Evolutionary conservation across 2,113 vertebrate species (phyloP), one percentile per base, ranked within the genome.

Genomic region (Dromiciops gliroides): DNA sequence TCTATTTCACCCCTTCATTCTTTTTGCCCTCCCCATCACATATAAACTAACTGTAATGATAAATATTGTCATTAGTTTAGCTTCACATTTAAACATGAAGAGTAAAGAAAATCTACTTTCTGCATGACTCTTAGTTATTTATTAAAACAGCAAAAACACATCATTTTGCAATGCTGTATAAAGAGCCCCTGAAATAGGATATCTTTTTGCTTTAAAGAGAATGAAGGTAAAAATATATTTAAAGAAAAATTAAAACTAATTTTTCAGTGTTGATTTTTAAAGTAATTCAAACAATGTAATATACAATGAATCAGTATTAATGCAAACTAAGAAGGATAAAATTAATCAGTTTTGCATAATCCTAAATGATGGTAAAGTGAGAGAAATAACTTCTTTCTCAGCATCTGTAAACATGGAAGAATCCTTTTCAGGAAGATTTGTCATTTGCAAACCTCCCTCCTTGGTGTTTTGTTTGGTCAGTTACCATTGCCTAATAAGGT

Each of bases 251-350:
- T 91, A 92, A 94, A 94, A 91, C 90, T 88, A 51, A 90, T 44
- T n/a, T 53, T 3, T 93, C 31, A 24, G 48, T 50, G 8, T 92
- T 90, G 7, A 47, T 96, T 95, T 92, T 92, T 24, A 95, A 44
- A 83, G 44, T 91, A 94, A 90, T 94, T 94, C 28, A 90, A 89
- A 52, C 60, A 88, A 8, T 51, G 3, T 89, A 48, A 94, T 88
- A 56, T 7, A 51, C 22, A 4, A 92, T 94, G 89, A 95, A 83
- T 49, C 37, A 44, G 37, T 44, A 94, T 94, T 93, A 95, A 91
- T 93, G 90, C 25, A 93, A 92, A 94, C 44, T 89, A 90, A 95
- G 94, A 53, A 6, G 92, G 91, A 48, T 96, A 67, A 91, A 95
- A 52, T 95, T 50, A 7, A 94, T 96, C 96, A 92, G 51, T 90